Base-by-base conservation (phyloP, 2,797 vertebrate species). In the Chloroceryle amazona region DNA sequence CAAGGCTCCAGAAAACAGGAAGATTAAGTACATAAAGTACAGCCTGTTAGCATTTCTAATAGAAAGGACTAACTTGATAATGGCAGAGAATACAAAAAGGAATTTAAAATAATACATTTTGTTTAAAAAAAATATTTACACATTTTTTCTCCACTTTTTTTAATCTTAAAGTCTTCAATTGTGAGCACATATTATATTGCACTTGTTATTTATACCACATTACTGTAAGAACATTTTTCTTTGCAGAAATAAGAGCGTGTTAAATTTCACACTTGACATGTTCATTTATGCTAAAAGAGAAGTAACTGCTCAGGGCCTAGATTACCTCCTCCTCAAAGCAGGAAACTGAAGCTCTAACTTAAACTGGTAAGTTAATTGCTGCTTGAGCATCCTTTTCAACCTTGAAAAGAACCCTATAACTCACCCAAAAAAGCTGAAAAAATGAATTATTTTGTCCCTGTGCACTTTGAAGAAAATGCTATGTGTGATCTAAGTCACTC, bases 361-460 rank as follows among this genome's bases (percentile, higher is more conserved):
- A 35, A 84, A 62, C 58, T n/a, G 6, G 3, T 58, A 49, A 58
- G n/a, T 72, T 90, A 93, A 84, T 72, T 89, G 73, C 55, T 72
- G 28, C n/a, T 80, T 37, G 46, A 92, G 81, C 31, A 70, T 54
- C 58, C 46, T 90, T 81, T 75, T 84, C 29, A 35, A 51, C 63
- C 81, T 81, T 60, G 14, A 61, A 52, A 73, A 82, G 47, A 89
- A 82, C 74, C 55, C 3, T 23, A 49, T 80, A 93, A 85, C 31
- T 89, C 66, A 74, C 33, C 44, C 47, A 7, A 63, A 87, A 87
- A 82, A 78, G 39, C 84, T 70, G 73, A 84, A 93, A 86, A 93
- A 23, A 25, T 58, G 52, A 23, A 82, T 90, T 90, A 73, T 82
- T 93, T 88, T 92, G 52, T 85, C 37, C 61, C 9, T 1, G 13